These are phyloP conservation scores for Priocnemis perturbator DNA, from an alignment of 2,888 invertebrate species.

Conservation along the genomic window DNA sequence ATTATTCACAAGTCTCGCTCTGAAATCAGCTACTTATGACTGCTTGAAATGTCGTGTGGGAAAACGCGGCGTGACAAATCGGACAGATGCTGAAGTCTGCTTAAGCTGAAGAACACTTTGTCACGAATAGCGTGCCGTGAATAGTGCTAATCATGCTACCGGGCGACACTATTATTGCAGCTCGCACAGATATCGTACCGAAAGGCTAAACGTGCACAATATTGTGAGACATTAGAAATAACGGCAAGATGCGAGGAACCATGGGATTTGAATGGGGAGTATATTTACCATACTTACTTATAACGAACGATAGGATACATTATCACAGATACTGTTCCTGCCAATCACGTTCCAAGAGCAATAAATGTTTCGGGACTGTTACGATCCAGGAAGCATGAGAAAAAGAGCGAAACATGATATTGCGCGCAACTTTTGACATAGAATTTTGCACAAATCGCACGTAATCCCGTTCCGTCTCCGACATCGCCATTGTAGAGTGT, in stretches of 20 bases:
- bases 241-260: conserved; percentile 5
- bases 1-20: conserved; percentile 70
- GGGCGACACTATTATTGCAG: neutral
- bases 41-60: conserved; percentile 54
- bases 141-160: conserved; percentile 40
- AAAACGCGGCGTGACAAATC: conserved; percentile 67
- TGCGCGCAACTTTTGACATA: too few species aligned
- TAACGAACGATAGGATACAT: too few species aligned
- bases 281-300: too few species aligned
- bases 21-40: conserved; percentile 49
- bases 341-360: too few species aligned
- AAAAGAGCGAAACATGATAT: too few species aligned
- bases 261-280: conserved; percentile 14
- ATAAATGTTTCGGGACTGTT: too few species aligned
- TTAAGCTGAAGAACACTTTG: conserved; percentile 63
- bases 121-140: conserved; percentile 53
- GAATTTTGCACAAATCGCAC: too few species aligned
- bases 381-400: too few species aligned
- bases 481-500: too few species aligned
- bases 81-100: conserved; percentile 71
- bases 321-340: too few species aligned
- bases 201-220: too few species aligned
- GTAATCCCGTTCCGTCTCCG: too few species aligned
- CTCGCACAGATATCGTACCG: neutral
- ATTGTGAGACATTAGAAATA: neutral